phyloP scores from a whole-genome alignment of 2,113 vertebrate species.

The Merops nubicus region DNA sequence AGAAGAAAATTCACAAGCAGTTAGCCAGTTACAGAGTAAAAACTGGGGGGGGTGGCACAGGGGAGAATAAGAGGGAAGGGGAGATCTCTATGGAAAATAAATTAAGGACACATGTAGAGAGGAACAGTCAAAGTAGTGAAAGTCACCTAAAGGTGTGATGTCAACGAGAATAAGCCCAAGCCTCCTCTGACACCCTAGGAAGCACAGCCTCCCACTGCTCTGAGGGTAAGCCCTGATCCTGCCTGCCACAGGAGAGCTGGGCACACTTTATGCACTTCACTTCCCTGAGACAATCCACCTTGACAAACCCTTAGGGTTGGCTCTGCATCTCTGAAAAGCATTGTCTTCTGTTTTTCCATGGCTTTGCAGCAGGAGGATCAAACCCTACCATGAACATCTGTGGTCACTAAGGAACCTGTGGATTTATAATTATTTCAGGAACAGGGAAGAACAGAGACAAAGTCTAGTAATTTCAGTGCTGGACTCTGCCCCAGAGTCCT shows the following conservation, averaged over 20 bases:
- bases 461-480: not conserved
- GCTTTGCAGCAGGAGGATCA: not conserved
- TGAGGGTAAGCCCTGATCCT: not conserved
- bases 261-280: not conserved
- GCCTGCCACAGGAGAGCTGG: not conserved
- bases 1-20: not conserved
- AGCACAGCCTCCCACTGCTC: not conserved
- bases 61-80: no score
- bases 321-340: not conserved
- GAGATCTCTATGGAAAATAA: no score
- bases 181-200: not conserved
- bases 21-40: not conserved
- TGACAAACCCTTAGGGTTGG: not conserved
- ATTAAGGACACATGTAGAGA: not conserved
- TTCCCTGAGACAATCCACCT: not conserved
- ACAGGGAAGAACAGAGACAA: not conserved
- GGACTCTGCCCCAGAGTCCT: not conserved
- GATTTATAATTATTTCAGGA: not conserved
- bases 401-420: not conserved
- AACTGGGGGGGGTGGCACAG: no score
- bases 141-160: not conserved
- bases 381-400: not conserved
- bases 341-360: not conserved
- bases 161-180: not conserved
- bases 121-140: not conserved